Conservation (phyloP, 2,797 vertebrate species). For the Enteromius mattozi region DNA sequence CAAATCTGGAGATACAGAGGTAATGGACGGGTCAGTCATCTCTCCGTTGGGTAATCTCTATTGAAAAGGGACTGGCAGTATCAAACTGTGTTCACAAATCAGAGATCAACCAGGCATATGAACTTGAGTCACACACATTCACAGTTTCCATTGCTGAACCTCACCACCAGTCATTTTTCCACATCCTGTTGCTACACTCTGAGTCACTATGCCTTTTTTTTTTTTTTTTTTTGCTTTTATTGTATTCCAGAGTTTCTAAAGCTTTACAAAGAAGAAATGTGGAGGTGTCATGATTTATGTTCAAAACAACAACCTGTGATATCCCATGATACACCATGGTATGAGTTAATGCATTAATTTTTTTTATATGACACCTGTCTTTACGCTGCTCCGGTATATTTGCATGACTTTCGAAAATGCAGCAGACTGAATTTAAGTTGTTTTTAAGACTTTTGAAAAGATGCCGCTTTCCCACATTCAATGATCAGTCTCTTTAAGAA, state of each 20-base stretch:
- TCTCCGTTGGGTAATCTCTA: background rate
- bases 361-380: background rate
- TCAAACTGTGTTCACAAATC: background rate
- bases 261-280: background rate
- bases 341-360: background rate
- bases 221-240: background rate
- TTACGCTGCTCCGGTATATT: background rate
- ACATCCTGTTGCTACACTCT: background rate
- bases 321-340: background rate
- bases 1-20: constrained; percentile 71
- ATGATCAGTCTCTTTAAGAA: no score
- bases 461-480: no score
- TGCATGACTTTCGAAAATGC: no score
- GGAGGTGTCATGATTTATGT: background rate
- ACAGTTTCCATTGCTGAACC: background rate
- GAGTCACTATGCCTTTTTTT: background rate
- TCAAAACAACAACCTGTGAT: background rate
- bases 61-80: background rate
- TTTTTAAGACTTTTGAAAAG: background rate
- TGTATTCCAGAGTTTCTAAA: background rate
- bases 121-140: constrained; percentile 4
- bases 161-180: background rate
- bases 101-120: background rate
- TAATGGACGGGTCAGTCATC: background rate
- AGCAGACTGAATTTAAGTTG: no score